Evolutionary conservation across 2,797 vertebrate genomes (phyloP), one percentile per base, ranked within the genome.

Genomic region (Etheostoma nigrum): DNA sequence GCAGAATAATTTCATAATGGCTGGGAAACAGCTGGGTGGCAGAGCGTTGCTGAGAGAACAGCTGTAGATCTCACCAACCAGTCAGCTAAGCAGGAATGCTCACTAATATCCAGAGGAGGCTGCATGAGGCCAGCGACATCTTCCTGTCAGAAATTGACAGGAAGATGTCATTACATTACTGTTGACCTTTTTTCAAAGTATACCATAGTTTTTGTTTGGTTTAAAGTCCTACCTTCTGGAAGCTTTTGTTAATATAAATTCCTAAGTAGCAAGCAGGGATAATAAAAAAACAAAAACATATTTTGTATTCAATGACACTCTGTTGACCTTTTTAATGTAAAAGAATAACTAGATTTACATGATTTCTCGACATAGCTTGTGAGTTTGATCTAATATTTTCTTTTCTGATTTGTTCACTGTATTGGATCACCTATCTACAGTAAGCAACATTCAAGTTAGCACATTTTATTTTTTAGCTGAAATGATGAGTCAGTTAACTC

Each of bases 1-100:
- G 86, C 81, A 83, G 91, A 90, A 93, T 93, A 92, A 95, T 95
- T 95, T 95, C 85, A 81, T 94, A 95, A 95, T 95, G 92, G 92
- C 91, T 42, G 83, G 74, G 78, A 91, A 92, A 95, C 94, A 95
- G 93, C 91, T 95, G 94, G 93, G 85, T 47, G 48, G 83, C 71
- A 79, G 25, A 77, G 81, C 48, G 54, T 79, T 83, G 84, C 87
- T 91, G 88, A 63, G 80, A 82, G 82, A 93, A 93, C 92, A 95
- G 89, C 90, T 93, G 90, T 77, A 90, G 86, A 84, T 90, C 82
- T 86, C 86, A 74, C 76, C 78, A 21, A 73, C 18, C 76, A 25
- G 76, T 64, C 82, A 79, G 83, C 83, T 88, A 69, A 91, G 84
- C 76, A 72, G 86, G 27, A 84, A 77, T 67, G 68, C 74, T 91